These are phyloP conservation scores for Tubulanus polymorphus DNA, from an alignment of 2,888 invertebrate species.

Conservation along the genomic window DNA sequence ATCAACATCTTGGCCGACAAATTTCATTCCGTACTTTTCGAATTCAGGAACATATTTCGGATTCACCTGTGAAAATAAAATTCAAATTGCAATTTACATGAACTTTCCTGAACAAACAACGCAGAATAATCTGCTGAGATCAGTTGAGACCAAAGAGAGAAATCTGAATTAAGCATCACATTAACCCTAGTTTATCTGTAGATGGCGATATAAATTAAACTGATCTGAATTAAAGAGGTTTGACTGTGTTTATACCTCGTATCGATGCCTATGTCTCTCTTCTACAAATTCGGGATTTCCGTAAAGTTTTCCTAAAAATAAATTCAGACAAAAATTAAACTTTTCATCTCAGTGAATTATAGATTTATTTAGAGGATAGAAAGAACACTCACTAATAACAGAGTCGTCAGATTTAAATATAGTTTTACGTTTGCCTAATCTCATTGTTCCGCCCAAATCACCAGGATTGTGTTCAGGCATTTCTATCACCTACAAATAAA, in stretches of 20 bases:
- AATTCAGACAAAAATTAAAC: no score
- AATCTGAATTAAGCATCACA: background rate
- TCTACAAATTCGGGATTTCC: conserved; percentile 62
- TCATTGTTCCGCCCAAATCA: conserved; percentile 90
- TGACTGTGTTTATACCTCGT: conserved; percentile 75
- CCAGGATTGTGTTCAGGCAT: conserved; percentile 98
- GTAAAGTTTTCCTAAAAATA: conserved; percentile 46
- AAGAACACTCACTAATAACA: conserved; percentile 51
- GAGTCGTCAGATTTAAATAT: conserved; percentile 63
- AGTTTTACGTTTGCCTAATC: conserved; percentile 89
- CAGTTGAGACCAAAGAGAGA: no score
- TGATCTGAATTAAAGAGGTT: no score
- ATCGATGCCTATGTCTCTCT: conserved; percentile 94
- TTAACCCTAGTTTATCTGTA: background rate
- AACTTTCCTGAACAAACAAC: background rate
- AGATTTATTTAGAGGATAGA: no score
- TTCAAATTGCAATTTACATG: background rate
- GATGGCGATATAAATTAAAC: background rate
- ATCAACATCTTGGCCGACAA: conserved; percentile 78
- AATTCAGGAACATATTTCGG: conserved; percentile 75
- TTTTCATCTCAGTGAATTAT: no score
- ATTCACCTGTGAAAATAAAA: conserved; percentile 65
- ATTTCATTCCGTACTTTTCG: conserved; percentile 74
- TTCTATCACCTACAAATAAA: conserved; percentile 68
- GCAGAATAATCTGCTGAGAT: background rate